Conservation (phyloP, 1,140 invertebrate species). For the Leptinotarsa undecemlineata region DNA sequence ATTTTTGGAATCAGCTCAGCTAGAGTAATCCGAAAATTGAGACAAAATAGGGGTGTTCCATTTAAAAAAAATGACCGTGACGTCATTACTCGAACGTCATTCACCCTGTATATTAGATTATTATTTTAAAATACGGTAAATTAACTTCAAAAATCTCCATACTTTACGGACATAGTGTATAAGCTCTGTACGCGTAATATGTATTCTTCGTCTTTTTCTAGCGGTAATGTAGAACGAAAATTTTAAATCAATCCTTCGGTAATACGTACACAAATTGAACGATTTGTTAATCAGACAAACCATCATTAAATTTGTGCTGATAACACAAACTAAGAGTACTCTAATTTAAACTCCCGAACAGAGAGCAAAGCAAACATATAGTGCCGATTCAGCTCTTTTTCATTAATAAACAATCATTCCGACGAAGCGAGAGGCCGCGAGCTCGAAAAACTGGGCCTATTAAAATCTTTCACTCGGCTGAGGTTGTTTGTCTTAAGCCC, state of each 20-base stretch:
- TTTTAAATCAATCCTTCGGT: background rate
- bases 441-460: conserved; percentile 50
- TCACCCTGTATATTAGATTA: too few species aligned
- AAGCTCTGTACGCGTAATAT: too few species aligned
- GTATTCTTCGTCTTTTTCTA: too few species aligned
- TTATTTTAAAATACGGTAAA: too few species aligned
- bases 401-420: conserved; percentile 47
- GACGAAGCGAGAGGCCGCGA: conserved; percentile 39
- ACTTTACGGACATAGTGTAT: too few species aligned
- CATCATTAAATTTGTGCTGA: conserved; percentile 32
- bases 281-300: conserved; percentile 23
- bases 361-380: conserved; percentile 33
- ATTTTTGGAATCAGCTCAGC: too few species aligned
- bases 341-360: conserved; percentile 35
- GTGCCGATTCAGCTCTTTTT: conserved; percentile 42
- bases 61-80: too few species aligned
- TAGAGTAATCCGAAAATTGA: too few species aligned
- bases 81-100: too few species aligned
- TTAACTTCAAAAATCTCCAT: too few species aligned
- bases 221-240: too few species aligned
- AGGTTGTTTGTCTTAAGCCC: conserved; percentile 48
- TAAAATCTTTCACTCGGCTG: conserved; percentile 52
- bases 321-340: conserved; percentile 33
- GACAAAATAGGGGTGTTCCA: too few species aligned
- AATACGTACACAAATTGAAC: conserved; percentile 28